Conservation (phyloP, 2,888 invertebrate genomes). For the Notodonta dromedarius region DNA sequence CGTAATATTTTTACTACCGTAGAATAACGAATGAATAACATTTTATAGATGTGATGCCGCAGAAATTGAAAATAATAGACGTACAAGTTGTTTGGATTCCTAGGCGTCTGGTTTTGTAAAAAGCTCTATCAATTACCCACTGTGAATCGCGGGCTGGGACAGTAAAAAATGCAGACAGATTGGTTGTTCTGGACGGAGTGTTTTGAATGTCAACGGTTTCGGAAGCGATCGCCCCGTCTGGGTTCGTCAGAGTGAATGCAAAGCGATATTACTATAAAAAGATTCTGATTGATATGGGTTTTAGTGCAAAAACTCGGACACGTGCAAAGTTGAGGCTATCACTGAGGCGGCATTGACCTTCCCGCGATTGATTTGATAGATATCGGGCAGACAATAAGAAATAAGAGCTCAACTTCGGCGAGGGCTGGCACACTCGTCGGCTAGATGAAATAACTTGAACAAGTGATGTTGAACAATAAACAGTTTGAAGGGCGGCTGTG, state of each 20-base stretch:
- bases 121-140: constrained; percentile 1
- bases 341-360: constrained; percentile 47
- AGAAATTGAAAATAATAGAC: constrained; percentile 6
- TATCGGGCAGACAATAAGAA: constrained; percentile 44
- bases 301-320: constrained; percentile 40
- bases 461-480: constrained; percentile 17
- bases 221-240: constrained; percentile 11
- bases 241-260: constrained; percentile 16
- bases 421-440: constrained; percentile 27
- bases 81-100: constrained; percentile 3
- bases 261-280: constrained; percentile 28
- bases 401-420: constrained; percentile 14
- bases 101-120: constrained; percentile 12
- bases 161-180: constrained; percentile 15
- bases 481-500: constrained; percentile 16
- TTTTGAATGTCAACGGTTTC: constrained; percentile 23
- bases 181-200: constrained; percentile 7
- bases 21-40: constrained; percentile 7
- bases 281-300: constrained; percentile 37
- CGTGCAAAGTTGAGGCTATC: constrained; percentile 48
- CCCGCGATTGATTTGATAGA: constrained; percentile 47
- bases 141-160: constrained; percentile 1
- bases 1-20: constrained; percentile 3
- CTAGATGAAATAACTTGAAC: constrained; percentile 29
- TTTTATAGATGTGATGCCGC: constrained; percentile 1